Percentiles rank a stretch among this genome's conserved stretches.
These are phyloP conservation scores for Mesorhabditis spiculigera DNA, from an alignment of 2,888 invertebrate genomes.

Conservation along the genomic window DNA sequence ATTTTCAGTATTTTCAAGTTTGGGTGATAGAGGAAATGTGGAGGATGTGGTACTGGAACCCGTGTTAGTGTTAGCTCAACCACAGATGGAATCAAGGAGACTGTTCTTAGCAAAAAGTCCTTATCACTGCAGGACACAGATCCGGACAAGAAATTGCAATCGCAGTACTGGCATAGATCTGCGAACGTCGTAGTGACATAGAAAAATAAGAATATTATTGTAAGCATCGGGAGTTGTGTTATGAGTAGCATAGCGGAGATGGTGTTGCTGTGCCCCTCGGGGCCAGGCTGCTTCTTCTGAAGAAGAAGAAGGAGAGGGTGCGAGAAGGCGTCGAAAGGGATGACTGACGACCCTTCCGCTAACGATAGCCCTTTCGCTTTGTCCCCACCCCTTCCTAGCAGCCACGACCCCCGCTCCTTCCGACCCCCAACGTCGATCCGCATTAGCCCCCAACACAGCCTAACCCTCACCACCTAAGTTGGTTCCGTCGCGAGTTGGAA, in stretches of 20 bases:
- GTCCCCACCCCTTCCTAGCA: not conserved
- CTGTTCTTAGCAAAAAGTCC: conserved; percentile 27
- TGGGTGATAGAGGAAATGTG: conserved; percentile 47
- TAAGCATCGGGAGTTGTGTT: conserved; percentile 9
- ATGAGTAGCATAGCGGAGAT: not conserved
- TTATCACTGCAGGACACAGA: conserved; percentile 16
- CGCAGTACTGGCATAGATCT: conserved; percentile 34
- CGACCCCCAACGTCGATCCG: not conserved
- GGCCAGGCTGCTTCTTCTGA: not conserved
- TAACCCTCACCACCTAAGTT: too few relatives aligned
- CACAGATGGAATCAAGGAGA: conserved; percentile 28
- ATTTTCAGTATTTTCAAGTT: conserved; percentile 37
- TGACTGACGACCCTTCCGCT: conserved; percentile 3
- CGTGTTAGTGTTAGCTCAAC: conserved; percentile 11
- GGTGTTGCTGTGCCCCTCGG: not conserved
- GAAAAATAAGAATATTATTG: conserved; percentile 14
- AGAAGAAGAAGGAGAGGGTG: not conserved
- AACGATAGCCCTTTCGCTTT: not conserved
- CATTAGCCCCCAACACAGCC: not conserved
- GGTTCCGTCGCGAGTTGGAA: too few relatives aligned
- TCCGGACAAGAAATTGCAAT: conserved; percentile 24
- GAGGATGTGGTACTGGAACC: conserved; percentile 38
- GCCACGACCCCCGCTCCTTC: not conserved
- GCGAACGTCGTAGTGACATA: conserved; percentile 1
- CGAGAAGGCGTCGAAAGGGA: conserved; percentile 6